A percentile compares a stretch with the other conserved stretches of the same genome.
These are phyloP conservation scores for Ormia ochracea DNA, from an alignment of 2,888 invertebrate species.

Conservation along the genomic window DNA sequence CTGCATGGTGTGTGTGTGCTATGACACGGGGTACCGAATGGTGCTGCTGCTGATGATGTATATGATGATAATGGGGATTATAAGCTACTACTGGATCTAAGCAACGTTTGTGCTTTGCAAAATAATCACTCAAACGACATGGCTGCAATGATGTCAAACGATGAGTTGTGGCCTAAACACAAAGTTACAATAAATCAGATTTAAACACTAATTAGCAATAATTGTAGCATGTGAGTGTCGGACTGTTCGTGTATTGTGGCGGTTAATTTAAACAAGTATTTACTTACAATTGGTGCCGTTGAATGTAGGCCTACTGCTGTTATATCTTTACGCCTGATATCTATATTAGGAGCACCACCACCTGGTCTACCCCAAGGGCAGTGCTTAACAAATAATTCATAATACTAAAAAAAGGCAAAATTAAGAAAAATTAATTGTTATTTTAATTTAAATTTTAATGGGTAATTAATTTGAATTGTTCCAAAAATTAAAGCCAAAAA, in stretches of 20 bases:
- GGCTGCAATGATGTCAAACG: slow-evolving; percentile 72
- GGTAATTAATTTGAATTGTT: too few relatives aligned
- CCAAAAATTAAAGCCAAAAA: too few relatives aligned
- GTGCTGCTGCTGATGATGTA: slow-evolving; percentile 60
- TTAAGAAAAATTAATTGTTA: neutral
- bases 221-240: slow-evolving; percentile 2
- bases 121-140: slow-evolving; percentile 74
- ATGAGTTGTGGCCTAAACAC: slow-evolving; percentile 66
- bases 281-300: slow-evolving; percentile 79
- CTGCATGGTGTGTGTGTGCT: slow-evolving; percentile 61
- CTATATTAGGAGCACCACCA: slow-evolving; percentile 84
- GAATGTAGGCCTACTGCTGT: slow-evolving; percentile 83
- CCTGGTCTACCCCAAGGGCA: slow-evolving; percentile 89
- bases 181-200: slow-evolving; percentile 14
- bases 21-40: slow-evolving; percentile 60
- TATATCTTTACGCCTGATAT: slow-evolving; percentile 83
- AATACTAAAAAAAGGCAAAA: slow-evolving; percentile 73
- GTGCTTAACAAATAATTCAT: slow-evolving; percentile 83
- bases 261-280: too few relatives aligned
- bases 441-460: too few relatives aligned
- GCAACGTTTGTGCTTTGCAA: slow-evolving; percentile 72
- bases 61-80: slow-evolving; percentile 69
- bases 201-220: neutral
- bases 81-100: slow-evolving; percentile 67
- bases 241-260: too few relatives aligned